Conservation (phyloP, 2,113 vertebrate species). For the Capra hircus region DNA sequence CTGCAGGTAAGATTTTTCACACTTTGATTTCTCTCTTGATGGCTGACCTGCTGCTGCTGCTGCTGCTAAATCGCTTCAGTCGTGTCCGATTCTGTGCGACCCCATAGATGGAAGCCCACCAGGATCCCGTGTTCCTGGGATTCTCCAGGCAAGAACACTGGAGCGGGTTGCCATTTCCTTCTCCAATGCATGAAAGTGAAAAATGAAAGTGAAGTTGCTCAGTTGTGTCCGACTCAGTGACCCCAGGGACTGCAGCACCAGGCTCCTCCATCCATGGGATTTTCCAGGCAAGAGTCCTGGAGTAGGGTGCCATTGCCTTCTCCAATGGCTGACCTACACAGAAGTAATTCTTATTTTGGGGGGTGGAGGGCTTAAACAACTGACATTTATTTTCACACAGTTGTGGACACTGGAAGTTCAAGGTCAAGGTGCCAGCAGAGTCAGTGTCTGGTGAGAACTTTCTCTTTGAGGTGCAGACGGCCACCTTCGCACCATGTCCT, state of each 20-base stretch:
- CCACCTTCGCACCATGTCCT: neutral
- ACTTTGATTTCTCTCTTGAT: neutral
- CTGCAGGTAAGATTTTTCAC: neutral
- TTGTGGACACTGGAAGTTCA: neutral
- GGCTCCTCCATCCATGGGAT: too few species aligned
- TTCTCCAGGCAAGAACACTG: too few species aligned
- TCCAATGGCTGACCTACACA: neutral
- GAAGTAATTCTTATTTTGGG: neutral
- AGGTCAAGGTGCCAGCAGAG: neutral
- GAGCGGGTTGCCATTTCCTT: too few species aligned
- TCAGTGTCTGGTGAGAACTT: neutral
- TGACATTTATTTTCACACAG: neutral
- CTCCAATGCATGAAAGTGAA: too few species aligned
- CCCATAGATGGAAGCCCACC: too few species aligned
- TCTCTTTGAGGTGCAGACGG: neutral
- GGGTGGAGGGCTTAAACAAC: neutral
- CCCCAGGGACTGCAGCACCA: too few species aligned
- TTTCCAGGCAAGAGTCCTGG: too few species aligned
- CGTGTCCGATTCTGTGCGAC: rapidly evolving
- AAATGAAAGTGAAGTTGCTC: too few species aligned
- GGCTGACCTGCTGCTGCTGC: neutral
- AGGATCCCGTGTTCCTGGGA: too few species aligned
- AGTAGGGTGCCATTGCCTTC: too few species aligned
- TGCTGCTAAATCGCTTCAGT: too few species aligned
- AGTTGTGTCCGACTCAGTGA: rapidly evolving